Evolutionary conservation across 2,113 vertebrate species (phyloP), one percentile per base, ranked within the genome.

Genomic region (Atherinomorus stipes): DNA sequence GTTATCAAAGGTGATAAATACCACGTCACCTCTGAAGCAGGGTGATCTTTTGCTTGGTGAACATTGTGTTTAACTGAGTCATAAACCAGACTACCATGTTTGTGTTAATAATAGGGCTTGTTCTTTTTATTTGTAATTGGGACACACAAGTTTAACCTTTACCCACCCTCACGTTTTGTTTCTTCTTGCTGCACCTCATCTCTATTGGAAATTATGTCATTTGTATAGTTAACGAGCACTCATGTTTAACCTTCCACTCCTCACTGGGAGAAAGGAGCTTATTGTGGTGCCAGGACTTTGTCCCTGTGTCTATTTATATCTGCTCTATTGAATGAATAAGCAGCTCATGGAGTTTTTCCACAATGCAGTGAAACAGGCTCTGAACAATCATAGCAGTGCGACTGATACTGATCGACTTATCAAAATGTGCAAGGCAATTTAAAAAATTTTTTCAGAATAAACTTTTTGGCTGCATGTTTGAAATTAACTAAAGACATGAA

Each of bases 241-340:
- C 21, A 37, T 42, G 54, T 31, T 72, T 70, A 1, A 2, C 28
- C 34, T n/a, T 71, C 38, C 44, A 44, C 28, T 44, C 19, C 7
- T 12, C 22, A 12, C 15, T 0, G 56, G 18, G 22, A 40, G 28
- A 60, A 9, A 53, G 19, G 28, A 21, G 25, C 7, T 75, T 34
- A 47, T 7, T 15, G 45, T 9, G 22, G 56, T 51, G 72, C 64
- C 73, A 60, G 74, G 67, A 83, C 73, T 84, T 80, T 84, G 71
- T 80, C 66, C 61, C 65, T 0, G 15, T 1, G 11, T 69, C 71
- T 87, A 85, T 87, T 84, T 83, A 53, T 86, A 78, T 66, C 64
- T 23, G 38, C 31, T 38, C 9, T 25, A 26, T 8, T 58, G 15
- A 69, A 40, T 71, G 74, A 85, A 63, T 80, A 71, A 76, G 66